phyloP scores from a whole-genome alignment of 1,140 invertebrate genomes.

The Stratiolaelaps scimitus region DNA sequence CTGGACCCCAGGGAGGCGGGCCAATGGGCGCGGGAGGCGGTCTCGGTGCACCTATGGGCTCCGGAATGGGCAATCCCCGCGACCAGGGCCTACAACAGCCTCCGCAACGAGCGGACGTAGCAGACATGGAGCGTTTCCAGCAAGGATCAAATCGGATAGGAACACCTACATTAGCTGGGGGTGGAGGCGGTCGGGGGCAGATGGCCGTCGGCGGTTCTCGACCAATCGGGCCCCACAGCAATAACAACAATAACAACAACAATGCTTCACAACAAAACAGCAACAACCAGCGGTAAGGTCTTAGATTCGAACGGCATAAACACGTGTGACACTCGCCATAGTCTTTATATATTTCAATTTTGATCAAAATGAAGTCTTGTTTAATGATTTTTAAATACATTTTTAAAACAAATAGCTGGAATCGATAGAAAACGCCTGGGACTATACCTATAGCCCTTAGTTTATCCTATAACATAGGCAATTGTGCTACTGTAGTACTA shows the following conservation, averaged over 20 bases:
- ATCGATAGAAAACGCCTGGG: too few species aligned
- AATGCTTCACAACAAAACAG: conserved; percentile 9
- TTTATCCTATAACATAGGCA: too few species aligned
- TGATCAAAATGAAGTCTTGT: too few species aligned
- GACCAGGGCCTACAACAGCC: conserved; percentile 33
- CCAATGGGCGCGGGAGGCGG: neutral
- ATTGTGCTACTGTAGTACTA: too few species aligned
- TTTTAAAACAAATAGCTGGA: too few species aligned
- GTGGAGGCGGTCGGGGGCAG: neutral
- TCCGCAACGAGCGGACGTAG: conserved; percentile 33
- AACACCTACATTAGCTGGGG: conserved; percentile 6
- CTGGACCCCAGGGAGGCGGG: neutral
- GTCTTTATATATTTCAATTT: too few species aligned
- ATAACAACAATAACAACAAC: neutral
- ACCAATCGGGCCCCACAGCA: conserved; percentile 22
- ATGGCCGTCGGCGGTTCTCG: conserved; percentile 23
- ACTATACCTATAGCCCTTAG: too few species aligned
- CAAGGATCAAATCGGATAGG: conserved; percentile 31
- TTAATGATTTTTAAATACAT: too few species aligned
- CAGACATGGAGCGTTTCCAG: conserved; percentile 33
- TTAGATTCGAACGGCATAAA: too few species aligned
- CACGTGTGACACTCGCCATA: too few species aligned
- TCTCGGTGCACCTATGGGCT: neutral
- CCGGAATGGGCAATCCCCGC: conserved; percentile 30
- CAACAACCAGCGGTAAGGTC: conserved; percentile 27